phyloP scores from a whole-genome alignment of 2,113 vertebrate species.

The Hymenochirus boettgeri region DNA sequence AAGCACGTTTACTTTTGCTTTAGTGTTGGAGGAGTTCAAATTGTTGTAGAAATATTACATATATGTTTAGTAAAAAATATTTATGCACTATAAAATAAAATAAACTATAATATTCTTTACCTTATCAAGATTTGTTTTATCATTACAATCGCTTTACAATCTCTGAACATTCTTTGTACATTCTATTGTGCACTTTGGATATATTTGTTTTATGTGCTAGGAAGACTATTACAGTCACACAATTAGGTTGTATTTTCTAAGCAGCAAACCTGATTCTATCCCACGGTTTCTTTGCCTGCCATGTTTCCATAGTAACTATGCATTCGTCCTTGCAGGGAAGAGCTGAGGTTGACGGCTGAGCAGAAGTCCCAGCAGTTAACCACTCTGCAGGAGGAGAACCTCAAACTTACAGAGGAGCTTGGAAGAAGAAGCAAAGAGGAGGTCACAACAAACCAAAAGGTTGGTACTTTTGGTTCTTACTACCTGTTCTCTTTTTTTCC shows the following conservation, averaged over 20 bases:
- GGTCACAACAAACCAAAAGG: conserved; percentile 74
- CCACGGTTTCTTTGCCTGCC: conserved; percentile 63
- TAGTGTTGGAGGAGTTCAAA: no score
- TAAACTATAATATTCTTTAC: no score
- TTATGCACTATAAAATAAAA: no score
- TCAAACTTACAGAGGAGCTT: conserved; percentile 76
- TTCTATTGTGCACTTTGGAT: no score
- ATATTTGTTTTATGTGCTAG: conserved; percentile 22
- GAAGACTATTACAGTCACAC: conserved; percentile 46
- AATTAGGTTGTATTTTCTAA: conserved; percentile 54
- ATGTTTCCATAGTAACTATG: conserved; percentile 73
- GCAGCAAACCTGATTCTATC: conserved; percentile 63
- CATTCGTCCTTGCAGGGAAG: conserved; percentile 72
- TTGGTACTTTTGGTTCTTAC: conserved; percentile 47
- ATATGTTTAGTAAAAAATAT: no score
- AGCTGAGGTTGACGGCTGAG: conserved; percentile 72
- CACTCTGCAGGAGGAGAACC: conserved; percentile 78
- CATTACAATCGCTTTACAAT: no score
- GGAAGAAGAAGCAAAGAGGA: conserved; percentile 67
- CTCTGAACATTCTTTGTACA: no score
- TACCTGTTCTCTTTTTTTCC: background rate
- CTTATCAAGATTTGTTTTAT: no score
- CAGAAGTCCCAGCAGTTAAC: conserved; percentile 75
- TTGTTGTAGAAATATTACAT: no score
- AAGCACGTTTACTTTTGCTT: no score